These are phyloP conservation scores for Poeciliopsis turrubarensis DNA, from an alignment of 2,113 vertebrate genomes.

Conservation along the genomic window DNA sequence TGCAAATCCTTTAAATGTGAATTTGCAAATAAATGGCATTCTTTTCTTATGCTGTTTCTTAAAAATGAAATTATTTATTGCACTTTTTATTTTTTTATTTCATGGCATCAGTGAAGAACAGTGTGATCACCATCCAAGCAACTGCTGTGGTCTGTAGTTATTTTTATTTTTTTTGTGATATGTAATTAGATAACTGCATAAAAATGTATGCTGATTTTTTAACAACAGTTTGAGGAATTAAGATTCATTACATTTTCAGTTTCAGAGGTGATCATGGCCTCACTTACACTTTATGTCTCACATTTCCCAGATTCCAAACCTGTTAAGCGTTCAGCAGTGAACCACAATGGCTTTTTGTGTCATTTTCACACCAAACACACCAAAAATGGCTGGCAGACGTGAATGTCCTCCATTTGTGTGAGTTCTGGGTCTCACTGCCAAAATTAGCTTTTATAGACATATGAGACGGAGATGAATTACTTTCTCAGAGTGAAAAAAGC, in stretches of 20 bases:
- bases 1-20: background rate
- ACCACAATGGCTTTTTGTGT: background rate
- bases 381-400: slow-evolving; percentile 33
- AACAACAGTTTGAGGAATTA: background rate
- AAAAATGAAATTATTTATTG: background rate
- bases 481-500: slow-evolving; percentile 33
- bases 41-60: background rate
- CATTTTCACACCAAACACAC: slow-evolving; percentile 8
- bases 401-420: slow-evolving; percentile 25
- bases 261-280: background rate
- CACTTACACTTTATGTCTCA: background rate
- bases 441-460: slow-evolving; percentile 61
- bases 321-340: background rate
- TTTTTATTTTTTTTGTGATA: background rate
- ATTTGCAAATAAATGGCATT: background rate
- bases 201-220: background rate
- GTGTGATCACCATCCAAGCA: background rate
- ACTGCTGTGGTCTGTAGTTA: background rate
- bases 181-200: background rate
- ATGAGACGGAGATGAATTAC: slow-evolving; percentile 37
- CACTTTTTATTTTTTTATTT: background rate
- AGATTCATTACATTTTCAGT: background rate
- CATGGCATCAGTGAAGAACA: background rate
- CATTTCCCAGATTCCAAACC: slow-evolving; percentile 25
- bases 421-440: slow-evolving; percentile 42